phyloP scores from a whole-genome alignment of 2,113 vertebrate species.

The Rutilus rutilus region DNA sequence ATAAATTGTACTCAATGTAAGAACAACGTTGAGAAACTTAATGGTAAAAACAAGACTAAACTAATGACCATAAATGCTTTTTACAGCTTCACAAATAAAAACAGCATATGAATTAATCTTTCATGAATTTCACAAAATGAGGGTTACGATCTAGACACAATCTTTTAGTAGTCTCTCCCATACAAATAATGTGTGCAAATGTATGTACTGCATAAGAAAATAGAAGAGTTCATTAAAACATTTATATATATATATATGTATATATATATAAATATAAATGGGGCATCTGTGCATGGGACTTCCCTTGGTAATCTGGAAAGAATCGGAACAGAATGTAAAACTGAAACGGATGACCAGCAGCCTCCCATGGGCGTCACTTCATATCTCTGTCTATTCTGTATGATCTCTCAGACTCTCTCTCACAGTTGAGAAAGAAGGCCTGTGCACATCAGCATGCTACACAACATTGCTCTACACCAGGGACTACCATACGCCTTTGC shows the following conservation, averaged over 20 bases:
- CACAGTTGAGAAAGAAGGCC: background rate
- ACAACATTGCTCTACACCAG: background rate
- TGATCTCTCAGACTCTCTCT: slow-evolving; percentile 3
- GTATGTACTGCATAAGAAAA: background rate
- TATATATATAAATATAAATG: background rate
- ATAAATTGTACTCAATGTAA: too few species aligned
- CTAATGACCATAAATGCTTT: background rate
- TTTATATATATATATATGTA: too few species aligned
- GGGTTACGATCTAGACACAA: background rate
- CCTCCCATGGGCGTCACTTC: slow-evolving; percentile 6
- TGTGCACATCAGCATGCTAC: slow-evolving; percentile 14
- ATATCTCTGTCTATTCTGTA: slow-evolving; percentile 4
- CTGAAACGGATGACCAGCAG: background rate
- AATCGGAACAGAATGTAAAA: slow-evolving; percentile 7
- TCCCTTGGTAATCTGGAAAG: background rate
- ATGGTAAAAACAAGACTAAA: background rate
- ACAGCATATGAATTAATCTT: background rate
- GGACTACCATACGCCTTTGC: background rate
- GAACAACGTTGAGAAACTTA: background rate
- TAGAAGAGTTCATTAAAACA: background rate
- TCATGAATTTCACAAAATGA: background rate
- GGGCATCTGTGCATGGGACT: too few species aligned
- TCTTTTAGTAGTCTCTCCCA: background rate
- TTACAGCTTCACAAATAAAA: background rate
- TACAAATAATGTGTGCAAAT: background rate